Percentiles rank a stretch among this genome's conserved stretches.
phyloP scores from a whole-genome alignment of 1,140 invertebrate species.

The Alviniconcha marisindica region DNA sequence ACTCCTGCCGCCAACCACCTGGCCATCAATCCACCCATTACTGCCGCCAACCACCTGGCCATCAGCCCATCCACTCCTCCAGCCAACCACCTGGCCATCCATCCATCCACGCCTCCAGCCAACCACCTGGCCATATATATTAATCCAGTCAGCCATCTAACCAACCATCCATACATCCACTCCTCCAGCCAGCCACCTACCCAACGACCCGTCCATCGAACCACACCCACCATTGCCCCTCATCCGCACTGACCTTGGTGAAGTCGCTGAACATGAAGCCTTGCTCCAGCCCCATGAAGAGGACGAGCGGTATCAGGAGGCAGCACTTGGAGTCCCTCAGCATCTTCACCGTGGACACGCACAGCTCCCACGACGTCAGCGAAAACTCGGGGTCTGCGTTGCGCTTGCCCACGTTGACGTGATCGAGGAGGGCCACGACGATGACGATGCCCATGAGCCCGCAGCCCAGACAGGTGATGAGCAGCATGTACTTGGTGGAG shows the following conservation, averaged over 20 bases:
- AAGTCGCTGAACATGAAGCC: slow-evolving; percentile 77
- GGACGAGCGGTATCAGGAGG: slow-evolving; percentile 73
- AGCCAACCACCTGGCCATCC: too few relatives aligned
- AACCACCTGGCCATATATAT: too few relatives aligned
- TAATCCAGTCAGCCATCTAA: not conserved
- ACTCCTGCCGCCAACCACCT: too few relatives aligned
- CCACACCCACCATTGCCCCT: too few relatives aligned
- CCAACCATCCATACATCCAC: not conserved
- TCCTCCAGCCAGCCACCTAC: not conserved
- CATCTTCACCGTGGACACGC: slow-evolving; percentile 67
- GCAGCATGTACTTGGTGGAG: slow-evolving; percentile 63
- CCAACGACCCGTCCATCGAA: not conserved
- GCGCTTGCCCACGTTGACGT: slow-evolving; percentile 49
- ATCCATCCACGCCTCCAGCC: too few relatives aligned
- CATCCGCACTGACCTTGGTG: slow-evolving; percentile 74
- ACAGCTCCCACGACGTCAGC: slow-evolving; percentile 60
- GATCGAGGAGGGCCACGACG: slow-evolving; percentile 65
- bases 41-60: too few relatives aligned
- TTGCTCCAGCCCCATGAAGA: slow-evolving; percentile 76
- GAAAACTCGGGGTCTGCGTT: slow-evolving; percentile 45
- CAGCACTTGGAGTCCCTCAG: slow-evolving; percentile 72
- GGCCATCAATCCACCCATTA: too few relatives aligned
- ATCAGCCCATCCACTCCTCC: too few relatives aligned
- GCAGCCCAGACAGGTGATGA: slow-evolving; percentile 70
- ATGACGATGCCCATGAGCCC: slow-evolving; percentile 68